Conservation (phyloP, 2,888 invertebrate genomes). For the Pegoplata infirma region DNA sequence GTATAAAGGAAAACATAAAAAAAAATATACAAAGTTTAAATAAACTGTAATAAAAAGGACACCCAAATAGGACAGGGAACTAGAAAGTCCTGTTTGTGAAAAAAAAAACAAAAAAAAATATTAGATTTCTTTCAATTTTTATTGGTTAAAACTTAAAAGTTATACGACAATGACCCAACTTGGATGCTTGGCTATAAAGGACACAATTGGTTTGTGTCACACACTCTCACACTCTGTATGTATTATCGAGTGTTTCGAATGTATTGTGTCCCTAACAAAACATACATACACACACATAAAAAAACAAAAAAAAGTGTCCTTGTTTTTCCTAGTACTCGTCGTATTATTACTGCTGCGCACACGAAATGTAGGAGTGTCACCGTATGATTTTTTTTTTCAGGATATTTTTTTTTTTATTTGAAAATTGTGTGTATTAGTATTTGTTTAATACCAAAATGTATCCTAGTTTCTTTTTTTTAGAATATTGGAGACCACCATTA, state of each 20-base stretch:
- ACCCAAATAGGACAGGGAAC: neutral
- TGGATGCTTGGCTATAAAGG: slow-evolving; percentile 65
- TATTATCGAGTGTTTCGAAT: slow-evolving; percentile 2
- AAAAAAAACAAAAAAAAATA: too few species aligned
- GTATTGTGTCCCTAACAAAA: slow-evolving; percentile 59
- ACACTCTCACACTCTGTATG: slow-evolving; percentile 43
- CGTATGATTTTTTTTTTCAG: slow-evolving; percentile 21
- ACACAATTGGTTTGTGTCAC: slow-evolving; percentile 69
- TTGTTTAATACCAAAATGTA: slow-evolving; percentile 33
- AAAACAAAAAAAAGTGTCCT: slow-evolving; percentile 60
- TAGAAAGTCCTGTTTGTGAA: neutral
- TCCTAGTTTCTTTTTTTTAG: slow-evolving; percentile 3
- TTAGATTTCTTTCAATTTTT: slow-evolving; percentile 64
- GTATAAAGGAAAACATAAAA: neutral
- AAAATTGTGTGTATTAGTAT: slow-evolving; percentile 44
- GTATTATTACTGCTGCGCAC: slow-evolving; percentile 63
- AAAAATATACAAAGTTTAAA: neutral
- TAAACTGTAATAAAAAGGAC: neutral
- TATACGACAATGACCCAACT: slow-evolving; percentile 67
- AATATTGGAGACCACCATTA: slow-evolving; percentile 23
- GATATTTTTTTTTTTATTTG: neutral
- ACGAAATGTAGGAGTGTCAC: slow-evolving; percentile 64
- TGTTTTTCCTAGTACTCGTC: slow-evolving; percentile 59
- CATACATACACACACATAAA: too few species aligned
- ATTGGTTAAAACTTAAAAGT: slow-evolving; percentile 68